Evolutionary conservation across 1,140 invertebrate genomes (phyloP).

Genomic region (Drosophila cardini): DNA sequence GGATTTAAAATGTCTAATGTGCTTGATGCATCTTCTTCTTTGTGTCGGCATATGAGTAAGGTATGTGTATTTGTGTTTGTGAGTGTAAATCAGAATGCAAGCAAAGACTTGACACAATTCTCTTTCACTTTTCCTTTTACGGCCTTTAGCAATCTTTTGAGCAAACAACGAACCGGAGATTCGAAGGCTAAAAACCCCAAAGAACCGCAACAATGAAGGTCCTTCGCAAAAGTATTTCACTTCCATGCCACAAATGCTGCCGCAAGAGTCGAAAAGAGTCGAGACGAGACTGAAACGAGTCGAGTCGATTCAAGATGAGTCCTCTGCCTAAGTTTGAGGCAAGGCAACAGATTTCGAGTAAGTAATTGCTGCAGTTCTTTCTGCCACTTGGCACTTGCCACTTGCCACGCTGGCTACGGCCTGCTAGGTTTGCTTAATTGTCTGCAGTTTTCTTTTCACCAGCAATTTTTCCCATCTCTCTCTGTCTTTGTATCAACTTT

Average conservation of each 20-base stretch:
- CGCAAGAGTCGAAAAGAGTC: conserved; percentile 63
- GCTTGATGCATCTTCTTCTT: conserved; percentile 6
- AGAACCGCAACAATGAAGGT: conserved; percentile 75
- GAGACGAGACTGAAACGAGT: background rate
- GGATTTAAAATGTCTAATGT: conserved; percentile 24
- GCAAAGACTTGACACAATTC: conserved; percentile 72
- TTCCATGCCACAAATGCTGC: conserved; percentile 72
- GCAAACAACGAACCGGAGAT: conserved; percentile 49
- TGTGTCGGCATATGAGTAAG: conserved; percentile 9
- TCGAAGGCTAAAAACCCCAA: conserved; percentile 38
- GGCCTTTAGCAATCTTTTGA: conserved; percentile 54
- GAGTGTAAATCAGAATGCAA: conserved; percentile 25
- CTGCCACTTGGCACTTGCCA: conserved; percentile 22
- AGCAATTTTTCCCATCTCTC: conserved; percentile 23
- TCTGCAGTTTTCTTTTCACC: conserved; percentile 74
- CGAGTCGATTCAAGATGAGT: conserved; percentile 5
- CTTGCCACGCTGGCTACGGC: conserved; percentile 1
- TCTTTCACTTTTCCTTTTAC: conserved; percentile 16
- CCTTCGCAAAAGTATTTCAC: conserved; percentile 78
- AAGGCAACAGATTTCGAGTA: conserved; percentile 71
- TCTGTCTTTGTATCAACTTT: conserved; percentile 21
- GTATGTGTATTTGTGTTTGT: conserved; percentile 3
- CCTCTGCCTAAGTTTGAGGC: conserved; percentile 45
- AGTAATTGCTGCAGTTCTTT: conserved; percentile 78
- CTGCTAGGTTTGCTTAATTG: conserved; percentile 64